Base-by-base conservation (phyloP, 2,888 invertebrate species). In the Dolomedes plantarius region DNA sequence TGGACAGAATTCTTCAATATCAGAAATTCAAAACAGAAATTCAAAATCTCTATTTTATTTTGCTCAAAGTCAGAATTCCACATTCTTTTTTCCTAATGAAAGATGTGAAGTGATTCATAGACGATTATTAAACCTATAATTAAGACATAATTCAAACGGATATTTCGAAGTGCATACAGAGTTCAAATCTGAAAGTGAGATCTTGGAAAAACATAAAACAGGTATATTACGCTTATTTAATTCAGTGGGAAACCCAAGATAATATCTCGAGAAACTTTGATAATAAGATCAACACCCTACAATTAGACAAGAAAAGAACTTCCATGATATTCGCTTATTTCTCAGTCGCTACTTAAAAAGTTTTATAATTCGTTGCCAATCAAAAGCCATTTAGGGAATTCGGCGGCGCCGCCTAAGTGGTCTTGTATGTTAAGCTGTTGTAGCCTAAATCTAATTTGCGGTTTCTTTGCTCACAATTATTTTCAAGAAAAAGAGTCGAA, bases 341-440 rank as follows among this genome's bases (percentile, higher is more conserved):
- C 46, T 46, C 16, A 46, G 16, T 46, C 13, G 46, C 2, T 9
- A 5, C 16, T 46, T 46, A 16, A 46, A 46, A 46, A 46, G 46
- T 46, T 46, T 46, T 46, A 46, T 16, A 46, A 46, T 46, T 46
- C 46, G 46, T 46, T 46, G 46, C 46, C 46, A 46, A 46, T 46
- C 46, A 46, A 46, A 16, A 46, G 46, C 46, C 46, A 46, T 46
- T 46, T 46, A 46, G 46, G n/a, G n/a, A 7, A 46, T 16, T 46
- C 16, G 16, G 16, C 16, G 13, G 13, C 2, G 46, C 1, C 2
- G 9, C 46, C 5, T 46, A 46, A 46, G 46, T 46, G 46, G 46
- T 46, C 16, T 46, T 46, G 46, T 46, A 46, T 46, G 46, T 46
- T 46, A 6, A 46, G 46, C 46, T 46, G 7, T 46, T 46, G 46